Conservation (phyloP, 2,888 invertebrate genomes). For the Eretmocerus hayati region DNA sequence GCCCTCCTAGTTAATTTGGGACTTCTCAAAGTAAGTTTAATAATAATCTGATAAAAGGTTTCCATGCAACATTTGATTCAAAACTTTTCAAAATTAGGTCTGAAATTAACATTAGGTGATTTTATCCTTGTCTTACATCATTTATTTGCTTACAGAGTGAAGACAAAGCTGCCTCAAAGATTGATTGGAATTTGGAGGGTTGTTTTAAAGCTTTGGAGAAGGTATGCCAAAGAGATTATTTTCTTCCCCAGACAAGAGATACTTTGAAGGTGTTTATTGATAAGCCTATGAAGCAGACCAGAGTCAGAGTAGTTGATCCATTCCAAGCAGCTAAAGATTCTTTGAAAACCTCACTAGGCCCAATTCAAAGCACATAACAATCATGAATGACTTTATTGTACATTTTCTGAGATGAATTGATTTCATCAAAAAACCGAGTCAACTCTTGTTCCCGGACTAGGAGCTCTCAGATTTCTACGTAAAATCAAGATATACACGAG, state of each 20-base stretch:
- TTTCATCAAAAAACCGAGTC: slow-evolving; percentile 4
- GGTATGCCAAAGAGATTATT: slow-evolving; percentile 50
- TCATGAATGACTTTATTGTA: slow-evolving; percentile 3
- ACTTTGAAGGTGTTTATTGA: slow-evolving; percentile 51
- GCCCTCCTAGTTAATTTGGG: slow-evolving; percentile 59
- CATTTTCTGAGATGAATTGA: slow-evolving; percentile 16
- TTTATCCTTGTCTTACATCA: no score
- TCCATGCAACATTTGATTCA: no score
- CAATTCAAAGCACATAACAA: slow-evolving; percentile 31
- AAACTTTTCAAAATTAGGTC: no score
- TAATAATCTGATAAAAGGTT: no score
- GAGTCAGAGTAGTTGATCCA: slow-evolving; percentile 34
- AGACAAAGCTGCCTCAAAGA: slow-evolving; percentile 55
- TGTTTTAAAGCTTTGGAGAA: slow-evolving; percentile 55
- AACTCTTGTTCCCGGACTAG: slow-evolving; percentile 8
- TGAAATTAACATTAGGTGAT: no score
- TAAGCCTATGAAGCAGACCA: slow-evolving; percentile 40
- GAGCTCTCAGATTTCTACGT: slow-evolving; percentile 10
- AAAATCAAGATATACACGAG: slow-evolving; percentile 17
- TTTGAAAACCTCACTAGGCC: slow-evolving; percentile 33
- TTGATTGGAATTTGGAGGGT: slow-evolving; percentile 58
- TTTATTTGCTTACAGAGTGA: slow-evolving; percentile 60
- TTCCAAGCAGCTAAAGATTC: slow-evolving; percentile 38
- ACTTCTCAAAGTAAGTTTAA: slow-evolving; percentile 60
- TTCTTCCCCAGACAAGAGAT: slow-evolving; percentile 50